Evolutionary conservation across 2,797 vertebrate species (phyloP).

Genomic region (Lithobates pipiens): DNA sequence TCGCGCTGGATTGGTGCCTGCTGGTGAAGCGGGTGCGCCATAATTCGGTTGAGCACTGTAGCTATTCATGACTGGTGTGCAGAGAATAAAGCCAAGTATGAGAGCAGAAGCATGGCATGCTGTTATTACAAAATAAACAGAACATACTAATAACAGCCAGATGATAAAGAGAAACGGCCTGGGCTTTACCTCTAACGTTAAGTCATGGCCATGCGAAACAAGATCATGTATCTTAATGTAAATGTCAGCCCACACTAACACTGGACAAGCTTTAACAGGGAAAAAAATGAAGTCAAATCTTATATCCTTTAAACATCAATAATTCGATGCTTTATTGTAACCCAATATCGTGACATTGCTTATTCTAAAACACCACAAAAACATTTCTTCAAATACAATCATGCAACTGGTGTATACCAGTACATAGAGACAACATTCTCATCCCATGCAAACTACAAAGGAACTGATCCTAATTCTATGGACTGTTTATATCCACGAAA

Average conservation of each 20-base stretch:
- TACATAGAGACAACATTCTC: conserved; percentile 84
- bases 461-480: conserved; percentile 69
- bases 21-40: conserved; percentile 89
- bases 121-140: conserved; percentile 71
- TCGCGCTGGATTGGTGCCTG: conserved; percentile 94
- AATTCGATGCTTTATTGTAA: conserved; percentile 80
- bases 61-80: conserved; percentile 90
- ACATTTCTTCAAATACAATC: conserved; percentile 79
- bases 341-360: conserved; percentile 75
- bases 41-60: conserved; percentile 95
- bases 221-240: conserved; percentile 82
- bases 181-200: conserved; percentile 85
- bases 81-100: conserved; percentile 89
- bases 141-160: conserved; percentile 70
- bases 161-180: conserved; percentile 79
- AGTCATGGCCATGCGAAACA: conserved; percentile 91
- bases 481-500: too few species aligned
- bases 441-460: conserved; percentile 88
- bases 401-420: conserved; percentile 73
- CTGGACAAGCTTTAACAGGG: conserved; percentile 77
- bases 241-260: conserved; percentile 87
- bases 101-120: conserved; percentile 84
- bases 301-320: conserved; percentile 74
- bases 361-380: conserved; percentile 75
- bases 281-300: conserved; percentile 65